Percentiles rank a stretch among this genome's conserved stretches.
Evolutionary conservation across 2,797 vertebrate genomes (phyloP).

Genomic region (Phoeniculus purpureus): DNA sequence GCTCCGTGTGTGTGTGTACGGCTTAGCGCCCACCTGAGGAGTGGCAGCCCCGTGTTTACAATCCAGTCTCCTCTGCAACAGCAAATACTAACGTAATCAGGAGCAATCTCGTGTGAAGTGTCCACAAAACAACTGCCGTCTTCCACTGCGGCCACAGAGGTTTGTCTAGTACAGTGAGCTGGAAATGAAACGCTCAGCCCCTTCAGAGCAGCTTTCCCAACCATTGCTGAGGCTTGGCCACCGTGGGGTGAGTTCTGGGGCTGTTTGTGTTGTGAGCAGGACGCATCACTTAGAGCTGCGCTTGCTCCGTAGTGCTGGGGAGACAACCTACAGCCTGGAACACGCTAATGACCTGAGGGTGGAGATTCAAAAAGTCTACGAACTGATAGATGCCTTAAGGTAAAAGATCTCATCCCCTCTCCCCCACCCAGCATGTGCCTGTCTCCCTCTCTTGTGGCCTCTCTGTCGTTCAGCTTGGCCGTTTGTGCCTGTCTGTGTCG

Average conservation of each 20-base stretch:
- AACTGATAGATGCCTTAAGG: slow-evolving; percentile 96
- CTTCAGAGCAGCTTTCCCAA: not conserved
- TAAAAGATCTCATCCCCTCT: slow-evolving; percentile 59
- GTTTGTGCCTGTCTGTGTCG: not conserved
- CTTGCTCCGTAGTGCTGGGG: slow-evolving; percentile 86
- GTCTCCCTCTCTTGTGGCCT: not conserved
- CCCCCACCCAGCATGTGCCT: not conserved
- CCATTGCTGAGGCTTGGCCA: not conserved
- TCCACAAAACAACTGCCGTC: not conserved
- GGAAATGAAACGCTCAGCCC: not conserved
- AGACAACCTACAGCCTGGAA: slow-evolving; percentile 91
- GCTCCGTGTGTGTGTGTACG: not conserved
- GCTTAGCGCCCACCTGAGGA: not conserved
- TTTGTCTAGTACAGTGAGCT: not conserved
- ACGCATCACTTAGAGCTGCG: not conserved
- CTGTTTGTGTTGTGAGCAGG: not conserved
- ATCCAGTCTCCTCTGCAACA: not conserved
- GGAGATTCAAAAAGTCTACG: slow-evolving; percentile 96
- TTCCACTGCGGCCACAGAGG: not conserved
- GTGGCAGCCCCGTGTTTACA: not conserved
- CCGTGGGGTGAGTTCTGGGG: not conserved
- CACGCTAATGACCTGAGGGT: slow-evolving; percentile 88
- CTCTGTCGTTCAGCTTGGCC: not conserved
- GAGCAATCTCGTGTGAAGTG: not conserved
- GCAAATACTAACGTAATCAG: not conserved